These are phyloP conservation scores for Raillietiella orientalis DNA, from an alignment of 2,888 invertebrate genomes.

Conservation along the genomic window DNA sequence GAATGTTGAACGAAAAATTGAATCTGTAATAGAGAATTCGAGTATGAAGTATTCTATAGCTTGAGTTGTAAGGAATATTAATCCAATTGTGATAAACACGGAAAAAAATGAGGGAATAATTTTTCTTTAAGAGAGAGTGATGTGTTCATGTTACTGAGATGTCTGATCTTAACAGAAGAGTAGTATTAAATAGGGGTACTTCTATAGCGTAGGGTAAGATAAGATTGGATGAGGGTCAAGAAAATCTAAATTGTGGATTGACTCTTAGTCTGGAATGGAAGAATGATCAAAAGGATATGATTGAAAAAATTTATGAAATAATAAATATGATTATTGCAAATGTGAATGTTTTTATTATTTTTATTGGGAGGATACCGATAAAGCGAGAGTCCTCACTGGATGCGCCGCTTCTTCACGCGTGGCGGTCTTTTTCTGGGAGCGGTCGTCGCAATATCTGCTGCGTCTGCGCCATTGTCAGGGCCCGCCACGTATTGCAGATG, in stretches of 20 bases:
- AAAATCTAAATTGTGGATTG: conserved; percentile 21
- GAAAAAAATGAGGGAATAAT: conserved; percentile 16
- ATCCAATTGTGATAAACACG: conserved; percentile 21
- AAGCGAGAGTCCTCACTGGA: too few species aligned
- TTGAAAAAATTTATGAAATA: conserved; percentile 11
- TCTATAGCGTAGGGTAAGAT: conserved; percentile 27
- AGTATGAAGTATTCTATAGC: conserved; percentile 30
- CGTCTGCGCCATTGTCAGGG: too few species aligned
- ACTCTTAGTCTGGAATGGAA: conserved; percentile 16
- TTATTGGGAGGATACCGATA: too few species aligned
- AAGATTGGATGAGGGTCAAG: conserved; percentile 29
- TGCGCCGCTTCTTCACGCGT: too few species aligned
- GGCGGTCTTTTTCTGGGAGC: too few species aligned
- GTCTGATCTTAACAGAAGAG: conserved; percentile 33
- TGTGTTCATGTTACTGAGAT: conserved; percentile 29
- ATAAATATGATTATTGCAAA: conserved; percentile 10
- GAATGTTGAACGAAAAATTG: conserved; percentile 30
- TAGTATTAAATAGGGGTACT: conserved; percentile 35
- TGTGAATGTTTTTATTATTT: too few species aligned
- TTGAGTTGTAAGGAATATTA: conserved; percentile 31
- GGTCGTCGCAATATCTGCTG: too few species aligned
- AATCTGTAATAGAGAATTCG: conserved; percentile 21
- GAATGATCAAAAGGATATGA: conserved; percentile 12
- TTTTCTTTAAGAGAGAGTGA: conserved; percentile 19
- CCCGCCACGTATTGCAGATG: too few species aligned